phyloP scores from a whole-genome alignment of 2,797 vertebrate species.

The Acipenser transmontanus region DNA sequence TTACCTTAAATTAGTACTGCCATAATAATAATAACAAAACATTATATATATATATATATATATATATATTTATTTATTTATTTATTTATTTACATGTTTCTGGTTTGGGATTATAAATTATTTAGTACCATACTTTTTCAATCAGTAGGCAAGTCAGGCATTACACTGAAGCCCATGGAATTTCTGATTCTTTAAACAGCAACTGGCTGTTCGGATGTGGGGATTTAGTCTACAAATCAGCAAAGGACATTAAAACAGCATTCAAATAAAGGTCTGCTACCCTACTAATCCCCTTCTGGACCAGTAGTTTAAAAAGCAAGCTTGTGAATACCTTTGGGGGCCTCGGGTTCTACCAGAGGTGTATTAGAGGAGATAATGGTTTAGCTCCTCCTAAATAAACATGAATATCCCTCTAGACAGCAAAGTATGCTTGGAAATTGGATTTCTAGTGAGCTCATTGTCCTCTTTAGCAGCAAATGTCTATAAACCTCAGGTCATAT shows the following conservation, averaged over 20 bases:
- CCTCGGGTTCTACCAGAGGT: constrained; percentile 6
- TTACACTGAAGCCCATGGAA: no score
- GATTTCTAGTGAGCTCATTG: constrained; percentile 2
- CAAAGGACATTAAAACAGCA: constrained; percentile 2
- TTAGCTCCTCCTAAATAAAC: constrained; percentile 11
- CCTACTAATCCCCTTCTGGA: constrained; percentile 17
- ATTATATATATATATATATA: no score
- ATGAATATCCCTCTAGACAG: neutral
- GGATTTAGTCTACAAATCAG: neutral
- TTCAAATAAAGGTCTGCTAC: neutral
- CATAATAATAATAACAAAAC: no score
- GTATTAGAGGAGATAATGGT: constrained; percentile 15
- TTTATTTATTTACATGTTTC: no score
- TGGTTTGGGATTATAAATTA: no score
- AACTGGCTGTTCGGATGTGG: no score
- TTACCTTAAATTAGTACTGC: no score
- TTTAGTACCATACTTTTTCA: no score
- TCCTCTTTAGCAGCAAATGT: neutral
- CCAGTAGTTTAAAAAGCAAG: constrained; percentile 8
- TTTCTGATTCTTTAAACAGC: no score
- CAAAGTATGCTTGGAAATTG: neutral
- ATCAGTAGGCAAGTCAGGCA: no score
- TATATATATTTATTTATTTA: no score
- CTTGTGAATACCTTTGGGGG: constrained; percentile 3
- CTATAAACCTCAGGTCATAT: neutral